Conservation (phyloP, 2,113 vertebrate species). For the Mirounga angustirostris region DNA sequence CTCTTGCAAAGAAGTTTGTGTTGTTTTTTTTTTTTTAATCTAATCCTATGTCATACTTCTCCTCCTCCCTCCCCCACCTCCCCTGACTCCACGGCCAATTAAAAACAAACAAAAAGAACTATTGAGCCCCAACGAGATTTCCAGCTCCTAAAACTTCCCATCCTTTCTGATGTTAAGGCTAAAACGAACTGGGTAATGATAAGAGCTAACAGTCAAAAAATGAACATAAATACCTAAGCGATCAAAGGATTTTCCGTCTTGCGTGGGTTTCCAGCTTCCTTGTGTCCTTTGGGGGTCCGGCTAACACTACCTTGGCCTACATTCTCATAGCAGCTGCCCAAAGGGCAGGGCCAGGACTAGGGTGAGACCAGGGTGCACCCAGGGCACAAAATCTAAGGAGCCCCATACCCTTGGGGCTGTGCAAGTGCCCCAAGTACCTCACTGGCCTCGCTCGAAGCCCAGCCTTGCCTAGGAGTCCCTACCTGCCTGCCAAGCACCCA, state of each 20-base stretch:
- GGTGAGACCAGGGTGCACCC: neutral
- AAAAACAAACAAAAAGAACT: neutral
- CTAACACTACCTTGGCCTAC: neutral
- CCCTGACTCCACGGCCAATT: neutral
- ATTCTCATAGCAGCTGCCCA: neutral
- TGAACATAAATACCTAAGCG: neutral
- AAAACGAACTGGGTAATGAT: neutral
- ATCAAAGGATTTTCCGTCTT: neutral
- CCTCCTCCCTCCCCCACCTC: too few relatives aligned
- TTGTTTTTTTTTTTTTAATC: neutral
- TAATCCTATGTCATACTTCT: neutral
- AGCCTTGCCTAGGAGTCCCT: neutral
- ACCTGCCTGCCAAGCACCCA: too few relatives aligned
- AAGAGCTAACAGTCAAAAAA: neutral
- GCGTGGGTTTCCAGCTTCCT: neutral
- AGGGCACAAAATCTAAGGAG: neutral
- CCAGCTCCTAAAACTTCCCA: neutral
- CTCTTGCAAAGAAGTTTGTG: neutral
- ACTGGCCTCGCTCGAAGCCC: neutral
- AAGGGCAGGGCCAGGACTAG: neutral
- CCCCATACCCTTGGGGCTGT: rapidly evolving
- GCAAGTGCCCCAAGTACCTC: too few relatives aligned
- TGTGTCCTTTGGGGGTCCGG: neutral
- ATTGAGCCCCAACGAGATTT: neutral
- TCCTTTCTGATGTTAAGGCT: neutral